Percentiles rank a stretch among this genome's conserved stretches.
Evolutionary conservation across 2,888 invertebrate genomes (phyloP).

Genomic region (Lycaena phlaeas): DNA sequence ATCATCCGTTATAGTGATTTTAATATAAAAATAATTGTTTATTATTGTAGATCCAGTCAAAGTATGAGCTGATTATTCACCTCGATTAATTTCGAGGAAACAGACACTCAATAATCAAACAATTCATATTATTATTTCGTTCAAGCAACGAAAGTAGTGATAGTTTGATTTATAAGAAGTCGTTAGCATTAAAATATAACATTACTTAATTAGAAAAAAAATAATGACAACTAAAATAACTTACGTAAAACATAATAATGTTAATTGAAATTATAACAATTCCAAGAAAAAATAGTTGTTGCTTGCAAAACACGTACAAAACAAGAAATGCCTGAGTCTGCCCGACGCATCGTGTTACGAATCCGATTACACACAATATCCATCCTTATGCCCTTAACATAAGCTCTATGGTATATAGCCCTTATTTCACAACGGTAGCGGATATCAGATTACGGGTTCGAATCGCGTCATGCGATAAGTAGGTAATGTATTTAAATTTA

Average conservation of each 20-base stretch:
- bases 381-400: conserved; percentile 21
- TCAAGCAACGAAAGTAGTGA: too few species aligned
- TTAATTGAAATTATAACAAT: not conserved
- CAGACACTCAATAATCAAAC: too few species aligned
- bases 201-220: too few species aligned
- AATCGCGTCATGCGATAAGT: conserved; percentile 28
- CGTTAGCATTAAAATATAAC: too few species aligned
- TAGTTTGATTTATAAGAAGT: too few species aligned
- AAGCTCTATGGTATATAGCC: conserved; percentile 22
- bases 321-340: conserved; percentile 42
- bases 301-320: conserved; percentile 15
- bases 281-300: conserved; percentile 1
- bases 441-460: conserved; percentile 40
- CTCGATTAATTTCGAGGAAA: too few species aligned
- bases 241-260: not conserved
- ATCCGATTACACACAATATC: conserved; percentile 30
- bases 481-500: conserved; percentile 26
- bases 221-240: not conserved
- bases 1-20: too few species aligned
- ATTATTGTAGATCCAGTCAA: too few species aligned
- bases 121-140: too few species aligned
- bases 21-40: too few species aligned
- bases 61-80: too few species aligned
- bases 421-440: conserved; percentile 47
- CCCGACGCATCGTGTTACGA: conserved; percentile 47